These are phyloP conservation scores for Pipistrellus pipistrellus DNA, from an alignment of 2,797 vertebrate genomes.

Conservation along the genomic window DNA sequence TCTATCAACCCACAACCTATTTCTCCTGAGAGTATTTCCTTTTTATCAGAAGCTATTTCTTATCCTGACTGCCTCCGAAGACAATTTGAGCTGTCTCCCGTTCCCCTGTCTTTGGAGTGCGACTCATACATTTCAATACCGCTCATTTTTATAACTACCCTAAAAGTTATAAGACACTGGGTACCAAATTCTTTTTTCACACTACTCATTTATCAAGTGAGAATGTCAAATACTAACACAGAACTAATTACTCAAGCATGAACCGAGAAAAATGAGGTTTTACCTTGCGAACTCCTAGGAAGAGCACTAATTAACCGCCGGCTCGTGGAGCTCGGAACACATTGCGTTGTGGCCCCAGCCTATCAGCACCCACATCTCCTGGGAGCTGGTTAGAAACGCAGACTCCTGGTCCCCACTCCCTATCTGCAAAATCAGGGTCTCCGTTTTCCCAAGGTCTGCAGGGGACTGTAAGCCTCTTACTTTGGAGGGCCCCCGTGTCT, in stretches of 20 bases:
- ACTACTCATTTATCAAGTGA: constrained; percentile 9
- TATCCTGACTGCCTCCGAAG: constrained; percentile 18
- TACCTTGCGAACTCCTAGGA: constrained; percentile 37
- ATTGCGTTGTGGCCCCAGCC: background rate
- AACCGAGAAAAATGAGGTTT: constrained; percentile 39
- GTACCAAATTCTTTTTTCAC: background rate
- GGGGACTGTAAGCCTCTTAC: no score
- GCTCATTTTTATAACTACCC: constrained; percentile 21
- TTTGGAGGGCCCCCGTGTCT: background rate
- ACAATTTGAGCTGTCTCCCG: background rate
- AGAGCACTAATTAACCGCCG: background rate
- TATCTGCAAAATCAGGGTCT: background rate
- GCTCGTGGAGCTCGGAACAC: background rate
- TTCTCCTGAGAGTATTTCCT: constrained; percentile 67
- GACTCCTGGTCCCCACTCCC: background rate
- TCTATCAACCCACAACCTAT: constrained; percentile 62
- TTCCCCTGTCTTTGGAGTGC: background rate
- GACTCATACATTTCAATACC: background rate
- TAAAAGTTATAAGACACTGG: background rate
- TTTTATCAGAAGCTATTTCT: constrained; percentile 74
- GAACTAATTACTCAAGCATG: background rate
- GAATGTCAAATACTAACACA: constrained; percentile 27
- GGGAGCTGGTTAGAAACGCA: background rate
- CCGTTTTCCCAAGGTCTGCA: background rate
- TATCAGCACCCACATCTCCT: background rate